Evolutionary conservation across 2,113 vertebrate species (phyloP).

Genomic region (Leptobrachium leishanense): DNA sequence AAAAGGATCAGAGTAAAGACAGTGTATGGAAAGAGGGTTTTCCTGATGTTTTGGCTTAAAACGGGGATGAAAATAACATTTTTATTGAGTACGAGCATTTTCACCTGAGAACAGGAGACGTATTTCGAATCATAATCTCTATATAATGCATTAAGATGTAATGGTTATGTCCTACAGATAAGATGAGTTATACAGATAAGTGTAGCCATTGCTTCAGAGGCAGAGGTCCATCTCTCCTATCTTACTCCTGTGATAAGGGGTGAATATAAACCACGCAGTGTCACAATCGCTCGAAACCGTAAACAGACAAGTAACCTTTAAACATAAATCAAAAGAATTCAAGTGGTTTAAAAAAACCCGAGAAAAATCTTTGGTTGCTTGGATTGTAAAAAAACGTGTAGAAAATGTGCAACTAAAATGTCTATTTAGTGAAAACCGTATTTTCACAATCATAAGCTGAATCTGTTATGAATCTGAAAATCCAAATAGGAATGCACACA

Average conservation of each 20-base stretch:
- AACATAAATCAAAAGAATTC: background rate
- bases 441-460: too few relatives aligned
- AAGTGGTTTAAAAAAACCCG: background rate
- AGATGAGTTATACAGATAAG: conserved; percentile 13
- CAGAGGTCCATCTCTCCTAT: conserved; percentile 5
- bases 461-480: too few relatives aligned
- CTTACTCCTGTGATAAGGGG: conserved; percentile 1
- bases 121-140: conserved; percentile 25
- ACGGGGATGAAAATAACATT: conserved; percentile 7
- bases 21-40: too few relatives aligned
- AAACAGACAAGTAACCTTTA: background rate
- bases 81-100: background rate
- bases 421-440: too few relatives aligned
- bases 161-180: conserved; percentile 11
- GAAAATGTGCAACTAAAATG: background rate
- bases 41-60: background rate
- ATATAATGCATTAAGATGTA: background rate
- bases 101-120: background rate
- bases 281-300: conserved; percentile 1
- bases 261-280: conserved; percentile 7
- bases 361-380: background rate
- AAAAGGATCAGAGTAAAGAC: conserved; percentile 13
- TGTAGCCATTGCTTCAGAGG: background rate
- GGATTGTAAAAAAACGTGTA: background rate
- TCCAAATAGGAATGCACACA: too few relatives aligned